A percentile compares a stretch with the other conserved stretches of the same genome.
phyloP scores from a whole-genome alignment of 2,113 vertebrate species.

The Sterna hirundo region DNA sequence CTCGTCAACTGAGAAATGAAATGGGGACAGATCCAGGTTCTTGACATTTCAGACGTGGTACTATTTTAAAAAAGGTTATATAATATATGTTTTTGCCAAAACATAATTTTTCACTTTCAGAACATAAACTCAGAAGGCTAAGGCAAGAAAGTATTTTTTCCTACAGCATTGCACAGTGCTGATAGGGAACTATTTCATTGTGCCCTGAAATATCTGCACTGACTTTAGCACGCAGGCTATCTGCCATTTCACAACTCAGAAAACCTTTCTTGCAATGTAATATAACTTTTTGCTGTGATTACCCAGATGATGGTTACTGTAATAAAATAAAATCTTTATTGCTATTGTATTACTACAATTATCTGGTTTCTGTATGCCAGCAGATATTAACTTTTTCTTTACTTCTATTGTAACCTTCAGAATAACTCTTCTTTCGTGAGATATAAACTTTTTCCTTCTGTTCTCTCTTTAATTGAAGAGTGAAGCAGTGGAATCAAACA shows the following conservation, averaged over 20 bases:
- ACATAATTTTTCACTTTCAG: background rate
- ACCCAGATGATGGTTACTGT: background rate
- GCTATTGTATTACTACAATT: background rate
- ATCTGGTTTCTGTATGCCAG: background rate
- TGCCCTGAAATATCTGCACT: background rate
- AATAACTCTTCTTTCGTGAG: background rate
- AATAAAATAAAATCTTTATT: background rate
- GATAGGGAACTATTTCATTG: background rate
- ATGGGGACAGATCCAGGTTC: background rate
- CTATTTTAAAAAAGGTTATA: background rate
- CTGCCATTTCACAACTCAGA: background rate
- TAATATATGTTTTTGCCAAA: background rate
- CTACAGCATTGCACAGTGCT: background rate
- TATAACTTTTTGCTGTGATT: background rate
- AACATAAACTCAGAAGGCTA: background rate
- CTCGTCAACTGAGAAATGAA: background rate
- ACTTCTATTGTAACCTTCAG: background rate
- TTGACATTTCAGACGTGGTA: background rate
- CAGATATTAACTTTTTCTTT: background rate
- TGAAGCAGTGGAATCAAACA: background rate
- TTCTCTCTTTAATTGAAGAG: background rate
- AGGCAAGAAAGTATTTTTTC: background rate
- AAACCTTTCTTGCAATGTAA: background rate
- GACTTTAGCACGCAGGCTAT: background rate
- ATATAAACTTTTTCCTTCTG: background rate